A percentile compares a stretch with the other conserved stretches of the same genome.
These are phyloP conservation scores for Diploscapter pachys DNA, from an alignment of 1,140 invertebrate species.

Conservation along the genomic window DNA sequence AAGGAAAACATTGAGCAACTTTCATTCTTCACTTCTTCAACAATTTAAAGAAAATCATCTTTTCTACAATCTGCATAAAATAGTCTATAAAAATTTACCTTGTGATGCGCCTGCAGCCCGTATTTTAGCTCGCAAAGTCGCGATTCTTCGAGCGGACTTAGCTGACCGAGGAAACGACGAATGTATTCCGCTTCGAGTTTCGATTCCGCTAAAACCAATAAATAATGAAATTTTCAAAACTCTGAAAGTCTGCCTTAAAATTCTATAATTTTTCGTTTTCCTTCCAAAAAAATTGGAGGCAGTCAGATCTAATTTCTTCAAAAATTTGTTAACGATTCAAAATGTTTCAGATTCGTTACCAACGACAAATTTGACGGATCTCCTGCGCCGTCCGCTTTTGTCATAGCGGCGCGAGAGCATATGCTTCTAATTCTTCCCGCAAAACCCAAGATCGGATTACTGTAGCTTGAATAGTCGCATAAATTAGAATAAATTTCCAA, in stretches of 20 bases:
- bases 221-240: background rate
- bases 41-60: too few relatives aligned
- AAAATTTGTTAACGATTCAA: background rate
- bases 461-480: too few relatives aligned
- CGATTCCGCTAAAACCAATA: slow-evolving; percentile 51
- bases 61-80: background rate
- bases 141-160: slow-evolving; percentile 85
- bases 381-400: slow-evolving; percentile 38
- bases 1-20: too few relatives aligned
- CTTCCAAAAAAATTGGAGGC: too few relatives aligned
- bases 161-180: slow-evolving; percentile 79
- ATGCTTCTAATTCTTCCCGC: background rate
- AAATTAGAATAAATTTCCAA: too few relatives aligned
- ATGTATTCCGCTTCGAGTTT: slow-evolving; percentile 87
- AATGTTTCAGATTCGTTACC: slow-evolving; percentile 5
- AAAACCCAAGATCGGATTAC: too few relatives aligned
- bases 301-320: too few relatives aligned
- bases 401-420: slow-evolving; percentile 44
- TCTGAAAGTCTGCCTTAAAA: too few relatives aligned
- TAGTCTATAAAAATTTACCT: slow-evolving; percentile 51
- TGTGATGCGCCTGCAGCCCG: slow-evolving; percentile 74
- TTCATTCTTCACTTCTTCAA: too few relatives aligned
- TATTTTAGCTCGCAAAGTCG: slow-evolving; percentile 80
- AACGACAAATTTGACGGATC: slow-evolving; percentile 38
- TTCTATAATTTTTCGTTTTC: too few relatives aligned